These are phyloP conservation scores for Emydoidea blandingii DNA, from an alignment of 2,797 vertebrate genomes.

Conservation along the genomic window DNA sequence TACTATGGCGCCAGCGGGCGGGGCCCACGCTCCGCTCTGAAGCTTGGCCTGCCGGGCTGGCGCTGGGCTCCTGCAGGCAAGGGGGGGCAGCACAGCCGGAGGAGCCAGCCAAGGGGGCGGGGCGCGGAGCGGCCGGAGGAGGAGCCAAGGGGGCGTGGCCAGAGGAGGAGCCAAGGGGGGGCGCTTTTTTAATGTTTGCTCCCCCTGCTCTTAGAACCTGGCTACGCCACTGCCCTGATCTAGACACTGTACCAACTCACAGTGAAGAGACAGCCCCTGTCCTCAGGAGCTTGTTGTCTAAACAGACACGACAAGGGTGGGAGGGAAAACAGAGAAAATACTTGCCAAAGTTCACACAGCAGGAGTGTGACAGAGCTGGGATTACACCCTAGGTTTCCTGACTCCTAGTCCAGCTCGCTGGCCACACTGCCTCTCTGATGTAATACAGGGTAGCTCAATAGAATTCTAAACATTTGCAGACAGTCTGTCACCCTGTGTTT, in stretches of 20 bases:
- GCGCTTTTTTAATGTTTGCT: too few species aligned
- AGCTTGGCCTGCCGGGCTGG: too few species aligned
- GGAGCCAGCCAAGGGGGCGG: too few species aligned
- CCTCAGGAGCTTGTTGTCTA: neutral
- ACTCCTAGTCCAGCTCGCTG: neutral
- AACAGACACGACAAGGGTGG: neutral
- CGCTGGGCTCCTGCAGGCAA: too few species aligned
- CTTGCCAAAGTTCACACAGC: neutral
- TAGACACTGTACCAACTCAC: neutral
- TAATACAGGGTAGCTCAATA: neutral
- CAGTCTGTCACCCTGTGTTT: neutral
- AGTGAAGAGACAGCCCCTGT: neutral
- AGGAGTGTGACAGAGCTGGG: neutral
- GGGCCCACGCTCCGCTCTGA: too few species aligned
- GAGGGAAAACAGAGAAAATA: neutral
- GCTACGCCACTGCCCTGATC: too few species aligned
- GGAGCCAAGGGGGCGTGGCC: too few species aligned
- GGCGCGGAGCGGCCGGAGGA: too few species aligned
- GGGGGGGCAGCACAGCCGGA: too few species aligned
- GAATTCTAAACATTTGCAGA: neutral
- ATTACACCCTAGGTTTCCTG: neutral
- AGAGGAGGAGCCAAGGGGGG: too few species aligned
- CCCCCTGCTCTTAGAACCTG: too few species aligned
- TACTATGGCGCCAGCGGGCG: too few species aligned
- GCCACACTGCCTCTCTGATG: neutral